A percentile compares a stretch with the other conserved stretches of the same genome.
phyloP scores from a whole-genome alignment of 1,140 invertebrate species.

The Caerostris darwini region DNA sequence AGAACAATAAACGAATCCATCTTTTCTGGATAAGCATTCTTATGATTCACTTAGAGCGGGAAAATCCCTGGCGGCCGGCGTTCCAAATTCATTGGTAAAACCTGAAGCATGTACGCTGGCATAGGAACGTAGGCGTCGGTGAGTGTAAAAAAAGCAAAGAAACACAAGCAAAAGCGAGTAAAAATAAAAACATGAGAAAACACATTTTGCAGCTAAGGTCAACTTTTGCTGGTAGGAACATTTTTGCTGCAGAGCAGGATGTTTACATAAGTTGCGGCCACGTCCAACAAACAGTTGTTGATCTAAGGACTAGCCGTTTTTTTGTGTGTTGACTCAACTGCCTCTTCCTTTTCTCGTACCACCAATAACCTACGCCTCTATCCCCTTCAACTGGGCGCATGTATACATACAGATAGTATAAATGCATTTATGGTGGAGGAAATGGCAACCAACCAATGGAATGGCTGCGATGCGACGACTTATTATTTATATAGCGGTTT shows the following conservation, averaged over 20 bases:
- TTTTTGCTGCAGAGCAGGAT: slow-evolving; percentile 70
- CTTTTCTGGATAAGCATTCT: neutral
- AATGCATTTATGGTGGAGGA: slow-evolving; percentile 59
- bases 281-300: slow-evolving; percentile 78
- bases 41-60: neutral
- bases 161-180: slow-evolving; percentile 63
- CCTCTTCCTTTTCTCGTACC: slow-evolving; percentile 54
- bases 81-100: slow-evolving; percentile 39
- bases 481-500: slow-evolving; percentile 35
- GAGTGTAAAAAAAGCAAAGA: slow-evolving; percentile 39
- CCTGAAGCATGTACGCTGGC: slow-evolving; percentile 11
- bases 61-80: neutral
- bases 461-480: neutral
- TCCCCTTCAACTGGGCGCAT: slow-evolving; percentile 37
- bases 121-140: slow-evolving; percentile 63
- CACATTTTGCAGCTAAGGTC: slow-evolving; percentile 70
- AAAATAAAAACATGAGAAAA: slow-evolving; percentile 56
- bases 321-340: slow-evolving; percentile 74
- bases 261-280: slow-evolving; percentile 78
- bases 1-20: neutral
- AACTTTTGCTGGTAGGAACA: slow-evolving; percentile 66
- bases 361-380: slow-evolving; percentile 61
- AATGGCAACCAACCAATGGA: slow-evolving; percentile 20
- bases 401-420: slow-evolving; percentile 56
- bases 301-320: slow-evolving; percentile 75